A percentile compares a stretch with the other conserved stretches of the same genome.
Conservation (phyloP, 2,888 invertebrate genomes). For the Drosophila nr. perissopoda region DNA sequence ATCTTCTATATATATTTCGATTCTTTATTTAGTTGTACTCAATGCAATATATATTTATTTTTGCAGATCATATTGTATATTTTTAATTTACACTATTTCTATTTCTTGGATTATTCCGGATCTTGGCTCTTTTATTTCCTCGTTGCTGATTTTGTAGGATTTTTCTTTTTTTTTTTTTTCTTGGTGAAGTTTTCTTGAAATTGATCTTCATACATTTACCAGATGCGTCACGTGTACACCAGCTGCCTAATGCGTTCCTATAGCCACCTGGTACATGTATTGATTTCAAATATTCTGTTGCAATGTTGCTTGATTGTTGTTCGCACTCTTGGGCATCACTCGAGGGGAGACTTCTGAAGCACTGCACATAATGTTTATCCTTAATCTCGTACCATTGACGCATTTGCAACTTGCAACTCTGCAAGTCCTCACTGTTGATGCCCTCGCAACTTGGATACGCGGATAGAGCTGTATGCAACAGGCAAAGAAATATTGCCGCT, state of each 20-base stretch:
- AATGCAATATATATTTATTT: no score
- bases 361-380: neutral
- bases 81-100: neutral
- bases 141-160: no score
- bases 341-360: neutral
- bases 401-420: neutral
- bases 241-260: accelerated
- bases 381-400: neutral
- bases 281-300: no score
- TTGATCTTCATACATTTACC: accelerated
- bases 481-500: neutral
- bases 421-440: neutral
- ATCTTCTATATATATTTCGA: neutral
- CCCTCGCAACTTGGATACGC: neutral
- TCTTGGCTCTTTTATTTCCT: no score
- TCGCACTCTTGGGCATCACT: no score
- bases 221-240: accelerated
- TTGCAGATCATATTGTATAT: neutral
- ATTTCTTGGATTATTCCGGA: no score
- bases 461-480: neutral
- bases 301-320: no score
- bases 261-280: no score
- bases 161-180: no score
- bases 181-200: no score
- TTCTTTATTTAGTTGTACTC: neutral